Percentiles rank a stretch among this genome's conserved stretches.
Evolutionary conservation across 2,113 vertebrate species (phyloP).

Genomic region (Asarcornis scutulata): DNA sequence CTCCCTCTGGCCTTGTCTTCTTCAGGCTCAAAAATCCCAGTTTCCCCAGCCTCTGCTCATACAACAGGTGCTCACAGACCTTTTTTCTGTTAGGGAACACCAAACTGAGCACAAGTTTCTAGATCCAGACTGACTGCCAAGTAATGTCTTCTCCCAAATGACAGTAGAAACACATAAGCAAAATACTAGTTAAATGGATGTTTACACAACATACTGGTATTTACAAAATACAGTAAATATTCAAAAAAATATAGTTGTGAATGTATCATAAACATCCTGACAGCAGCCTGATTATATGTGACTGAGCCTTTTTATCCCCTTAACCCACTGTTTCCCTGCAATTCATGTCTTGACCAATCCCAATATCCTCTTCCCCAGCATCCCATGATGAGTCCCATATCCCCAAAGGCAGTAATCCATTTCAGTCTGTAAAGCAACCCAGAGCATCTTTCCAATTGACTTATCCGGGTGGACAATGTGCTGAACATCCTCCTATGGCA

Average conservation of each 20-base stretch:
- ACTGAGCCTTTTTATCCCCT: background rate
- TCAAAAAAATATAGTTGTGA: background rate
- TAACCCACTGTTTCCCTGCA: background rate
- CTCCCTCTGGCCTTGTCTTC: background rate
- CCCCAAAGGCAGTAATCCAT: background rate
- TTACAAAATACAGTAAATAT: background rate
- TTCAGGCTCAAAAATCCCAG: background rate
- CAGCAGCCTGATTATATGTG: background rate
- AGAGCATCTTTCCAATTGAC: background rate
- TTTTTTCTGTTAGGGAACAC: background rate
- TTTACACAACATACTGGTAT: too few relatives aligned
- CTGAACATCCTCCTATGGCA: background rate
- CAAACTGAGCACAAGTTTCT: background rate
- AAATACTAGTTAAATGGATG: background rate
- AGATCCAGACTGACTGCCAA: background rate
- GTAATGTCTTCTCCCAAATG: background rate
- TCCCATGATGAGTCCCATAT: background rate
- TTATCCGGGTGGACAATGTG: accelerated
- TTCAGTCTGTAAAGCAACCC: background rate
- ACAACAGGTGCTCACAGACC: background rate
- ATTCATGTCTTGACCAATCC: background rate
- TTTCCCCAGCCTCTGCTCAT: background rate
- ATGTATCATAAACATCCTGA: background rate
- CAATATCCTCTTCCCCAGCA: background rate
- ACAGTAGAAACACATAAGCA: background rate